A percentile compares a stretch with the other conserved stretches of the same genome.
phyloP scores from a whole-genome alignment of 2,888 invertebrate genomes.

The Orthosia incerta region DNA sequence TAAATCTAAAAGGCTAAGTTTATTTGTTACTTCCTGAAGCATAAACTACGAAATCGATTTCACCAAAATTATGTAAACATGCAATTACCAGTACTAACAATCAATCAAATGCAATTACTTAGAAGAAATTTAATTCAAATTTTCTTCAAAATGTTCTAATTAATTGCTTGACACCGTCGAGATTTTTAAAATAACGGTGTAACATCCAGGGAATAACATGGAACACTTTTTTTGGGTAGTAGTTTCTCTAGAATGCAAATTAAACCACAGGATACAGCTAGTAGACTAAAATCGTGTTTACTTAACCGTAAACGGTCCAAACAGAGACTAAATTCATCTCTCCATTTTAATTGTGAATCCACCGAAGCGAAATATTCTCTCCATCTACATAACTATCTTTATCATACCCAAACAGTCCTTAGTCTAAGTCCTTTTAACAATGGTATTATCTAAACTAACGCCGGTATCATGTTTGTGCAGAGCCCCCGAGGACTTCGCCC shows the following conservation, averaged over 20 bases:
- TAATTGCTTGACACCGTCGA: no score
- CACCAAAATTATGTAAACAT: neutral
- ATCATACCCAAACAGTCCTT: neutral
- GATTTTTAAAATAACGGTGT: no score
- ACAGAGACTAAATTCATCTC: conserved; percentile 20
- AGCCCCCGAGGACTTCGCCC: conserved; percentile 94
- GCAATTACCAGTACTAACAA: no score
- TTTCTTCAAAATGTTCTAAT: no score
- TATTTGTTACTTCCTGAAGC: neutral
- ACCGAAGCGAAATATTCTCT: conserved; percentile 3
- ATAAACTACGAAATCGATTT: neutral
- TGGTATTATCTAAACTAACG: conserved; percentile 61
- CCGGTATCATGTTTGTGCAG: conserved; percentile 84
- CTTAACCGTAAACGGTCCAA: conserved; percentile 8
- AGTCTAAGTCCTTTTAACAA: conserved; percentile 37
- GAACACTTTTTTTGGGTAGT: no score
- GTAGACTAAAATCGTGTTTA: neutral
- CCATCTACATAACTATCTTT: conserved; percentile 6
- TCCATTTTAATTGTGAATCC: conserved; percentile 25
- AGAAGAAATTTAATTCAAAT: no score
- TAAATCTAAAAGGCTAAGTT: no score
- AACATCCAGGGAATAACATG: no score
- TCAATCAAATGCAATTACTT: no score
- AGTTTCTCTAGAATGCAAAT: neutral
- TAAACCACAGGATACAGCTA: neutral